These are phyloP conservation scores for Megaustenia siamemsis DNA, from an alignment of 2,888 invertebrate species.

Conservation along the genomic window DNA sequence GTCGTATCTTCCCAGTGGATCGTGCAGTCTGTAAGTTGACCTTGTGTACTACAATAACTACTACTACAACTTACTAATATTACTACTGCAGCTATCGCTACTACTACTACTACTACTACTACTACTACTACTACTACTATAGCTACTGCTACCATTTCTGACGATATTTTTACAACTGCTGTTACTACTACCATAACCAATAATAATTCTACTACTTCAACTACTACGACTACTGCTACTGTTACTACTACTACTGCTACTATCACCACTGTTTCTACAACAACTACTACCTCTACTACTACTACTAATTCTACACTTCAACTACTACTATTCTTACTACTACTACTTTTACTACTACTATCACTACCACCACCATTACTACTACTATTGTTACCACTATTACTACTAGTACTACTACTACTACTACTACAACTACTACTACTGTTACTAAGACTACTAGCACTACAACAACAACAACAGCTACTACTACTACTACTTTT, in stretches of 20 bases:
- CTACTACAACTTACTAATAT: too few relatives aligned
- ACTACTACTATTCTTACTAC: too few relatives aligned
- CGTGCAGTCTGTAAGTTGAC: not conserved
- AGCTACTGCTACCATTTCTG: not conserved
- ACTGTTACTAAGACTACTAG: too few relatives aligned
- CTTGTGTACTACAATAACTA: not conserved
- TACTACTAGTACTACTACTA: conserved; percentile 25
- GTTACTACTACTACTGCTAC: conserved; percentile 10
- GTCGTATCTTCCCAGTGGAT: too few relatives aligned
- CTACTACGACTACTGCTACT: too few relatives aligned
- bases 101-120: conserved; percentile 26
- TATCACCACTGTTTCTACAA: conserved; percentile 3
- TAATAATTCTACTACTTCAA: too few relatives aligned
- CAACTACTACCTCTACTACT: conserved; percentile 17
- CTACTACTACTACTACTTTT: conserved; percentile 14
- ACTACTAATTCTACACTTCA: too few relatives aligned
- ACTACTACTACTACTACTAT: conserved; percentile 2
- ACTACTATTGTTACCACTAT: conserved; percentile 15
- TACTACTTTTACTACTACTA: conserved; percentile 19
- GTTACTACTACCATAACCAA: too few relatives aligned
- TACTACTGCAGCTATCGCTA: conserved; percentile 1
- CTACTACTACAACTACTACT: conserved; percentile 25
- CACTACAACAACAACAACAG: too few relatives aligned
- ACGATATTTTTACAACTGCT: too few relatives aligned
- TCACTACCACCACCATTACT: not conserved